These are phyloP conservation scores for Gibbula magus DNA, from an alignment of 2,888 invertebrate species.

Conservation along the genomic window DNA sequence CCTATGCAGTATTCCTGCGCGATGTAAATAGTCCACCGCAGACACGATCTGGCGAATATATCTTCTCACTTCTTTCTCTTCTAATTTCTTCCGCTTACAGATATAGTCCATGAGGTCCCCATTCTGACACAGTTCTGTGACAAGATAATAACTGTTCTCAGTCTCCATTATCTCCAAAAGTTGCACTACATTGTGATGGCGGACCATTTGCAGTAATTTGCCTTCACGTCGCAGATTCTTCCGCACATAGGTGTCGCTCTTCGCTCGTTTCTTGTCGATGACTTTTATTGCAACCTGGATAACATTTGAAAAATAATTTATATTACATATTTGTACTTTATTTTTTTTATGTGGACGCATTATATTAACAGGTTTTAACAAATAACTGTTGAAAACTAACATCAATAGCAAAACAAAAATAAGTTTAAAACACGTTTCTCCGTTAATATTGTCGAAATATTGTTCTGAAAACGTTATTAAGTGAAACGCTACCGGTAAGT, in stretches of 20 bases:
- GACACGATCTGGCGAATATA: slow-evolving; percentile 72
- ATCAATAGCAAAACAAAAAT: too few species aligned
- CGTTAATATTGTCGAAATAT: too few species aligned
- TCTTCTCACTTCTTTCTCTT: slow-evolving; percentile 67
- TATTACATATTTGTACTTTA: too few species aligned
- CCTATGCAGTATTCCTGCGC: slow-evolving; percentile 72
- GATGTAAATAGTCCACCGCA: slow-evolving; percentile 73
- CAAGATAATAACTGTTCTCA: slow-evolving; percentile 74
- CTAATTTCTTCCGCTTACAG: slow-evolving; percentile 64
- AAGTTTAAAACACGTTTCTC: too few species aligned
- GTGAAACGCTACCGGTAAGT: too few species aligned
- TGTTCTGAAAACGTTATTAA: too few species aligned
- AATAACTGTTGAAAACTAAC: too few species aligned
- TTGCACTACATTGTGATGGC: slow-evolving; percentile 71
- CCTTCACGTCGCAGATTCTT: slow-evolving; percentile 73
- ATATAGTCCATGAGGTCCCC: slow-evolving; percentile 74
- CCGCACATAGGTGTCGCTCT: slow-evolving; percentile 71
- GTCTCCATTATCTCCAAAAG: slow-evolving; percentile 74
- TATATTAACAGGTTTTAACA: too few species aligned
- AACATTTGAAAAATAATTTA: not conserved
- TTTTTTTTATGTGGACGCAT: too few species aligned
- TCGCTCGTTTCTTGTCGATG: slow-evolving; percentile 72
- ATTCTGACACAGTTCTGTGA: slow-evolving; percentile 68
- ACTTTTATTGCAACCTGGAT: slow-evolving; percentile 72
- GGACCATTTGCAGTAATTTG: slow-evolving; percentile 69